Percentiles rank a stretch among this genome's conserved stretches.
Conservation (phyloP, 2,888 invertebrate species). For the Lochmaea crataegi region DNA sequence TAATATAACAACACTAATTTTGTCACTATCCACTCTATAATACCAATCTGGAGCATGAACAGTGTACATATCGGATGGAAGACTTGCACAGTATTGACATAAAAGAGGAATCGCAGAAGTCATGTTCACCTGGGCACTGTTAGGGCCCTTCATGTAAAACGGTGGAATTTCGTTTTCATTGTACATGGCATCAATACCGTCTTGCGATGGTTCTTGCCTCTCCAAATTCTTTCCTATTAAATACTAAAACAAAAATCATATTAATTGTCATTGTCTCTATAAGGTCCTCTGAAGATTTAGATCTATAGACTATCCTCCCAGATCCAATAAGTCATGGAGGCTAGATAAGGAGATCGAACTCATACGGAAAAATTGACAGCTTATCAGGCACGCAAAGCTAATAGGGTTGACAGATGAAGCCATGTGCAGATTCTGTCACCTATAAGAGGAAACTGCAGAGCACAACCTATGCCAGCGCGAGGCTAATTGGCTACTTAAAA, state of each 20-base stretch:
- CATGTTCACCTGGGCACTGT: conserved; percentile 68
- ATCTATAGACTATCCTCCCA: too few relatives aligned
- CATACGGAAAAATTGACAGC: too few relatives aligned
- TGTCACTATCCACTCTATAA: conserved; percentile 1
- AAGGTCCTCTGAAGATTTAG: too few relatives aligned
- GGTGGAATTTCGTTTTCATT: conserved; percentile 69
- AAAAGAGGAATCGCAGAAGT: conserved; percentile 75
- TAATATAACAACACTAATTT: conserved; percentile 68
- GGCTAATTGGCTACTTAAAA: too few relatives aligned
- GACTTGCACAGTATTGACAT: conserved; percentile 81
- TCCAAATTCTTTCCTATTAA: conserved; percentile 70
- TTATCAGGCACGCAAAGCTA: too few relatives aligned
- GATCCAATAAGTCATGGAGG: too few relatives aligned
- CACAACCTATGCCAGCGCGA: too few relatives aligned
- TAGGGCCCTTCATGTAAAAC: conserved; percentile 64
- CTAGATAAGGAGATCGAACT: too few relatives aligned
- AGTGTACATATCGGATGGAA: conserved; percentile 81
- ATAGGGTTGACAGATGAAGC: too few relatives aligned
- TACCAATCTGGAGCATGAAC: conserved; percentile 70
- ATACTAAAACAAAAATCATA: conserved; percentile 60
- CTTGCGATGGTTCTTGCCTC: conserved; percentile 67
- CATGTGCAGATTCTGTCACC: too few relatives aligned
- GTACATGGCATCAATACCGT: conserved; percentile 68
- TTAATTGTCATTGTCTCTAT: too few relatives aligned
- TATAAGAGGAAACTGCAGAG: too few relatives aligned